Percentiles rank a stretch among this genome's conserved stretches.
Conservation (phyloP, 2,113 vertebrate genomes). For the Dissostichus mawsoni region DNA sequence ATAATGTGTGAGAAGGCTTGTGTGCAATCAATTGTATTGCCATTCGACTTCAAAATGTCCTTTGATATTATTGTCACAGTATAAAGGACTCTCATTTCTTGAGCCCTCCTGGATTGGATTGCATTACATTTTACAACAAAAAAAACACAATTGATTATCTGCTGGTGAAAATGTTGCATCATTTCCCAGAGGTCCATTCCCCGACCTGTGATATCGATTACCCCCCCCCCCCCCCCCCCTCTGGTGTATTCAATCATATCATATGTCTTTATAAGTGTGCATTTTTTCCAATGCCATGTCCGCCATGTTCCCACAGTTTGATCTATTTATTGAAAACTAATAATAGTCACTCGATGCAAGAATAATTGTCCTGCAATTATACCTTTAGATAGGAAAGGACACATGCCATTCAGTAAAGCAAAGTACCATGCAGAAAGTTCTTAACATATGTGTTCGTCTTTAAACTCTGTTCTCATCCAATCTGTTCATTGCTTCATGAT, state of each 20-base stretch:
- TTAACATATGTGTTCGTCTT: neutral
- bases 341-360: neutral
- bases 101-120: neutral
- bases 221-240: too few species aligned
- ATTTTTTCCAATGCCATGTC: neutral
- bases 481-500: neutral
- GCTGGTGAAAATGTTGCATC: neutral
- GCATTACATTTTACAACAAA: conserved; percentile 6
- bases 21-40: conserved; percentile 18
- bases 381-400: neutral
- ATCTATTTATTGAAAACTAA: neutral
- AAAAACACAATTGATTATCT: neutral
- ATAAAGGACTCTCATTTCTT: neutral
- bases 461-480: neutral
- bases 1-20: neutral
- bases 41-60: conserved; percentile 7
- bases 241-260: neutral
- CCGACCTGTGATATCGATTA: neutral
- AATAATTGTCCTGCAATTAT: neutral
- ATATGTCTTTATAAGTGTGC: conserved; percentile 11
- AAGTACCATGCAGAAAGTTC: too few species aligned
- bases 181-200: neutral
- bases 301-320: neutral
- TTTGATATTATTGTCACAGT: neutral
- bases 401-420: neutral